Base-by-base conservation (phyloP, 2,888 invertebrate genomes). In the Tridacna crocea region DNA sequence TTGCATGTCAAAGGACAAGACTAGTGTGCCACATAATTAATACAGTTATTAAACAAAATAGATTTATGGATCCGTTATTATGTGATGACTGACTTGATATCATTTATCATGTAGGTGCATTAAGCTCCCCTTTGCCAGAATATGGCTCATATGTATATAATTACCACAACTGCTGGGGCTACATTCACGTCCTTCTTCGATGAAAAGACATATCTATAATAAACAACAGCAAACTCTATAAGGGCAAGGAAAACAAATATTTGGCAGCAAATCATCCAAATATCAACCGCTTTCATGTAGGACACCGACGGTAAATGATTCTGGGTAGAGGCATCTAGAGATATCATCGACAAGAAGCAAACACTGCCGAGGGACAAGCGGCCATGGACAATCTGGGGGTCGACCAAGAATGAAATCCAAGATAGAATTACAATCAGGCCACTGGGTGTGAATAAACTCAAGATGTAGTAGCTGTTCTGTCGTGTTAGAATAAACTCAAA, bases 201-300 rank as follows among this genome's bases (percentile, higher is more conserved):
- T 11, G 19, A 27, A 27, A 27, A 27, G 24, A 63, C 63, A 26
- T 27, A 63, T 63, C 26, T 63, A 63, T 66, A 36, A 46, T 66
- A 66, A 27, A 66, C 66, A 46, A n/a, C n/a, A 12, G 66, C 66
- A 66, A 36, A 66, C 36, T 66, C 66, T 17, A 66, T 66, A n/a
- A 66, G 66, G 12, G 66, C 46, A 17, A n/a, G 13, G 19, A 66
- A 36, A 12, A 66, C 66, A n/a, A 36, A 66, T 6, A 66, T 46
- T 17, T 66, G 66, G 46, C 66, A 66, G 19, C 27, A 36, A n/a
- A 66, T 46, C 66, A 66, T 66, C 66, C 66, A 66, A 0, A 66
- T 46, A 17, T 66, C 66, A n/a, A 66, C 36, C 3, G 66, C 66
- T 19, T 46, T 36, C 36, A 66, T 36, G n/a, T 66, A 66, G 17